Base-by-base conservation (phyloP, 37 sponge, comb jelly and placozoan genomes). In the Beroe ovata region DNA sequence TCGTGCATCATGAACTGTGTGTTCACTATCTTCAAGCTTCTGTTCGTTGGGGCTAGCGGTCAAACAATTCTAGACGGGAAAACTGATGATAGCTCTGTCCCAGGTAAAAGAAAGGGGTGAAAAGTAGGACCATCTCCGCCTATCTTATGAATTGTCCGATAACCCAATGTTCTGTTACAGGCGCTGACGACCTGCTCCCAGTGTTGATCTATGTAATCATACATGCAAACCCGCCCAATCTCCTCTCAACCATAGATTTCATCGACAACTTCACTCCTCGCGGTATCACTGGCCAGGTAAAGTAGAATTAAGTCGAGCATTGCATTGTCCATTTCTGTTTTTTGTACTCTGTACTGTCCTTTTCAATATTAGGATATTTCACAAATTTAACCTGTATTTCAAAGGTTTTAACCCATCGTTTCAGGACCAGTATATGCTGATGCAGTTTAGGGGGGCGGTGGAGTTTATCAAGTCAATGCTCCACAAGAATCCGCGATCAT, bases 171-270 rank as follows among this genome's bases (percentile, higher is more conserved):
- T 19, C 59, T 58, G 14, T 88, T 21, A 91, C 96, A 0, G 96
- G 95, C 0, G 96, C 96, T 4, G 96, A 96, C 69, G 96, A 96
- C 71, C 71, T 93, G 32, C 92, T 96, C 89, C 96, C 96, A 1
- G 94, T 93, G 1, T 89, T 96, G 1, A 93, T 96, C 22, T 96
- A 94, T 66, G 71, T 94, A 26, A 64, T 96, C 1, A 92, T 96
- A 39, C 92, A 92, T 47, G 91, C 94, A 64, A 96, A 96, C 90
- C 96, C 96, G n/a, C 91, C 95, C 37, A 90, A 66, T 60, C 90
- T 94, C 21, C 94, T 93, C 36, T 96, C 96, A 28, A 96, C 96
- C 0, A 81, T 92, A 0, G 93, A 94, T 59, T 96, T 72, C 71
- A 89, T 96, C 11, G 72, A 92, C 89, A 92, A 92, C 88, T 96